Evolutionary conservation across 2,113 vertebrate genomes (phyloP).

Genomic region (Upupa epops): DNA sequence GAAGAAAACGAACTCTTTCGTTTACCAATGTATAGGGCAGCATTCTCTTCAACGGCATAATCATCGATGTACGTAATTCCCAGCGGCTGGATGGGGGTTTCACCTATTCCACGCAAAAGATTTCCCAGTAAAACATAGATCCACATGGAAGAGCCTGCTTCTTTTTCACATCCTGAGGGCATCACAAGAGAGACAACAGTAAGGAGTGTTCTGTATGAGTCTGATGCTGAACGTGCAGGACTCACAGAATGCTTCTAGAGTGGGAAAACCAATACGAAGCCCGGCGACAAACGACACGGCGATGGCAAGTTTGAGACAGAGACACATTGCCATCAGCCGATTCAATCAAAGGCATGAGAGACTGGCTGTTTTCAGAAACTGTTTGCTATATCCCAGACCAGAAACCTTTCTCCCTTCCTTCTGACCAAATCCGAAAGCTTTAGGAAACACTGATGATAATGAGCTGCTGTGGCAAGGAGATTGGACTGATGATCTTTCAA

Average conservation of each 20-base stretch:
- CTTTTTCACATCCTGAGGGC: constrained; percentile 83
- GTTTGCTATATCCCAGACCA: background rate
- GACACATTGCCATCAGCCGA: background rate
- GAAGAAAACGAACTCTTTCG: background rate
- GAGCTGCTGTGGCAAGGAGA: no score
- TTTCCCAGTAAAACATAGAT: constrained; percentile 91
- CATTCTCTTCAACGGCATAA: constrained; percentile 86
- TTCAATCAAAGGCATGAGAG: background rate
- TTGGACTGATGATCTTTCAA: no score
- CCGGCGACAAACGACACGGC: background rate
- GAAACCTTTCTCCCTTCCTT: background rate
- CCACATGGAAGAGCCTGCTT: constrained; percentile 86
- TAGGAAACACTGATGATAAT: rapidly evolving
- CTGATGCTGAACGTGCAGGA: background rate
- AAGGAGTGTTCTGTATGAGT: background rate
- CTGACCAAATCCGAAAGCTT: background rate
- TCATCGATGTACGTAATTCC: constrained; percentile 94
- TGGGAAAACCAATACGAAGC: background rate
- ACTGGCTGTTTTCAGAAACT: background rate
- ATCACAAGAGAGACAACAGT: background rate
- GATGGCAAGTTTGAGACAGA: background rate
- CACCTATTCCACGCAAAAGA: constrained; percentile 91
- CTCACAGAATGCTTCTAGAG: background rate
- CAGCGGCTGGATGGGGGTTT: constrained; percentile 92
- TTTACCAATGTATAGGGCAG: constrained; percentile 92